Evolutionary conservation across 2,888 invertebrate genomes (phyloP).

Genomic region (Orthonychiurus folsomi): DNA sequence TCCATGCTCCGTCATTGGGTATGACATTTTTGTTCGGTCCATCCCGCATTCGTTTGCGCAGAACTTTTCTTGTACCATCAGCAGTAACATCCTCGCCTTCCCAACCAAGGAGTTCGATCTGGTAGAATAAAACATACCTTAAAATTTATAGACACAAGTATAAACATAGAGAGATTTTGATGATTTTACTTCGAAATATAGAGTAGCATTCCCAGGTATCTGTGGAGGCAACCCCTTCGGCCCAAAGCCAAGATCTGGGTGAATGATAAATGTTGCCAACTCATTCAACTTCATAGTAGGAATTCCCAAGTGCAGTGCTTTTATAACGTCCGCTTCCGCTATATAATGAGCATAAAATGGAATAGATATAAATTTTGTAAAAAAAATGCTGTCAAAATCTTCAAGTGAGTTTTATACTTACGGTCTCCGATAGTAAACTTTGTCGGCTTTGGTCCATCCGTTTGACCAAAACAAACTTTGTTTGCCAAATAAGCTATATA

Average conservation of each 20-base stretch:
- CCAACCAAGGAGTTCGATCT: slow-evolving; percentile 52
- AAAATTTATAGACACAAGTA: too few relatives aligned
- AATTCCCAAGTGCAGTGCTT: not conserved
- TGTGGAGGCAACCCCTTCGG: not conserved
- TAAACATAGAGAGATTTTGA: too few relatives aligned
- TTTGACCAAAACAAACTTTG: not conserved
- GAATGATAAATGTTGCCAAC: not conserved
- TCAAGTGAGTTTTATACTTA: not conserved
- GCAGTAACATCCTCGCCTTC: slow-evolving; percentile 77
- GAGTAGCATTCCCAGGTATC: not conserved
- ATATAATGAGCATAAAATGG: too few relatives aligned
- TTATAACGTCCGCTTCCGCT: too few relatives aligned
- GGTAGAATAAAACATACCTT: too few relatives aligned
- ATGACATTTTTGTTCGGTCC: slow-evolving; percentile 58
- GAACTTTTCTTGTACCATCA: too few relatives aligned
- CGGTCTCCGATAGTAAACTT: not conserved
- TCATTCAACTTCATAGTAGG: not conserved
- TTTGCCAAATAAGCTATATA: not conserved
- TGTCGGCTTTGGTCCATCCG: not conserved
- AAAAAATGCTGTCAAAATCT: too few relatives aligned
- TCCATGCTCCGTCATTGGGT: slow-evolving; percentile 73
- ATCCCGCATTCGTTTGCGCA: slow-evolving; percentile 57
- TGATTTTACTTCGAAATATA: not conserved
- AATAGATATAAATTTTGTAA: too few relatives aligned
- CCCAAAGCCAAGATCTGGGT: not conserved